Percentiles rank a stretch among this genome's conserved stretches.
Conservation (phyloP, 2,888 invertebrate species). For the Amiota mariae region DNA sequence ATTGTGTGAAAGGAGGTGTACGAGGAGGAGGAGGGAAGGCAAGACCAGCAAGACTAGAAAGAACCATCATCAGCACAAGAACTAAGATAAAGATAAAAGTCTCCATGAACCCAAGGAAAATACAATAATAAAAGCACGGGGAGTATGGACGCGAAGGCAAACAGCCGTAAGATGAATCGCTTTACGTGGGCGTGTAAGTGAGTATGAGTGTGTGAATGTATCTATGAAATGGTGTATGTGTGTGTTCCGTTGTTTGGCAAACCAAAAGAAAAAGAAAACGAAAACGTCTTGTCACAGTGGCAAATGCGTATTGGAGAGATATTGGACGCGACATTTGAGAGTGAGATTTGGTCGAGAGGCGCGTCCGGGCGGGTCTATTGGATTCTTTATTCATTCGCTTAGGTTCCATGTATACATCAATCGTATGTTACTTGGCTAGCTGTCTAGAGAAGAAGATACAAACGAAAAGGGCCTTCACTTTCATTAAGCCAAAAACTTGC, state of each 20-base stretch:
- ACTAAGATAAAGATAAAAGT: slow-evolving; percentile 34
- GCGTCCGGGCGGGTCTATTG: not conserved
- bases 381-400: not conserved
- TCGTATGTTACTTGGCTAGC: slow-evolving; percentile 48
- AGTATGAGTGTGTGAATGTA: too few species aligned
- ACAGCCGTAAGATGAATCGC: slow-evolving; percentile 68
- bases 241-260: slow-evolving; percentile 44
- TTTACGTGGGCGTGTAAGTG: slow-evolving; percentile 65
- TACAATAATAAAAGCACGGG: slow-evolving; percentile 41
- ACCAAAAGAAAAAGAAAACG: slow-evolving; percentile 43
- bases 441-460: not conserved
- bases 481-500: slow-evolving; percentile 53
- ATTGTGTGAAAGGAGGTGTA: slow-evolving; percentile 13
- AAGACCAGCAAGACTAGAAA: too few species aligned
- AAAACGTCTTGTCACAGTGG: slow-evolving; percentile 48
- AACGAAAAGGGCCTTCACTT: slow-evolving; percentile 52
- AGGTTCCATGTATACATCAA: slow-evolving; percentile 61
- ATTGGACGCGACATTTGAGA: slow-evolving; percentile 19
- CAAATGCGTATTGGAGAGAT: slow-evolving; percentile 36
- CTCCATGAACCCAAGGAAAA: slow-evolving; percentile 28
- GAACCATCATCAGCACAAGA: not conserved
- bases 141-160: slow-evolving; percentile 43
- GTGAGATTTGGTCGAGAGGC: not conserved
- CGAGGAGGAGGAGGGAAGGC: slow-evolving; percentile 51
- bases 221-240: slow-evolving; percentile 51